Percentiles rank a stretch among this genome's conserved stretches.
Evolutionary conservation across 2,113 vertebrate genomes (phyloP).

Genomic region (Shinisaurus crocodilurus): DNA sequence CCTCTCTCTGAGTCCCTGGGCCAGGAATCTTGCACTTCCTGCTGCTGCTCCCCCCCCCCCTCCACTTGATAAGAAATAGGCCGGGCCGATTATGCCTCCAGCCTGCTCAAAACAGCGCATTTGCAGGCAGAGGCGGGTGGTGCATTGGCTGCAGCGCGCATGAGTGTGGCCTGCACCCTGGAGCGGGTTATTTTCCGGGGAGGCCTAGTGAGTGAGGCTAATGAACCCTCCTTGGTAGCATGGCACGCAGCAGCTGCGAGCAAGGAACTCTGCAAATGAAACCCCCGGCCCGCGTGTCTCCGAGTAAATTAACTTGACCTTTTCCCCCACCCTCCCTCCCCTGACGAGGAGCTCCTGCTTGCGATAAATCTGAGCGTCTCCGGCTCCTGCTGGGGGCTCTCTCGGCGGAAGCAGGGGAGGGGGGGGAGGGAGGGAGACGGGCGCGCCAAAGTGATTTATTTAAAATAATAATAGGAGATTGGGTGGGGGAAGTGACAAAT

Average conservation of each 20-base stretch:
- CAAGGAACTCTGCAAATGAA: conserved; percentile 62
- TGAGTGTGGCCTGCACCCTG: neutral
- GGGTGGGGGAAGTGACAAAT: conserved; percentile 30
- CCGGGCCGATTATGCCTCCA: too few species aligned
- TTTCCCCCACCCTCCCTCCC: conserved; percentile 20
- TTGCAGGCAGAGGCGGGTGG: fast-evolving
- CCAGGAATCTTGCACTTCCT: neutral
- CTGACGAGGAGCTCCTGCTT: neutral
- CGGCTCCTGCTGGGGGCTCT: conserved; percentile 32
- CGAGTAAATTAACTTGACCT: conserved; percentile 75
- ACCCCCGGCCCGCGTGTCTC: conserved; percentile 44
- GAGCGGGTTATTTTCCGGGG: neutral
- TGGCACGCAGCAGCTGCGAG: conserved; percentile 52
- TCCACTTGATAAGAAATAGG: neutral
- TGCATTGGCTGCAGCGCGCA: neutral
- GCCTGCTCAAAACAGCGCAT: neutral
- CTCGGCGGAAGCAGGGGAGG: neutral
- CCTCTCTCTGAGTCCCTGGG: neutral
- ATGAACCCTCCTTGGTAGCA: conserved; percentile 32
- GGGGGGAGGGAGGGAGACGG: too few species aligned
- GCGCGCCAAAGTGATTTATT: conserved; percentile 1
- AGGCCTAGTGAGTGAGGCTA: conserved; percentile 35
- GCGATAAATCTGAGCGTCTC: conserved; percentile 18
- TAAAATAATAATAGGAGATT: conserved; percentile 40
- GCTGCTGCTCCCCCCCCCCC: neutral